Percentiles rank a stretch among this genome's conserved stretches.
Evolutionary conservation across 2,797 vertebrate species (phyloP).

Genomic region (Danio albolineatus): DNA sequence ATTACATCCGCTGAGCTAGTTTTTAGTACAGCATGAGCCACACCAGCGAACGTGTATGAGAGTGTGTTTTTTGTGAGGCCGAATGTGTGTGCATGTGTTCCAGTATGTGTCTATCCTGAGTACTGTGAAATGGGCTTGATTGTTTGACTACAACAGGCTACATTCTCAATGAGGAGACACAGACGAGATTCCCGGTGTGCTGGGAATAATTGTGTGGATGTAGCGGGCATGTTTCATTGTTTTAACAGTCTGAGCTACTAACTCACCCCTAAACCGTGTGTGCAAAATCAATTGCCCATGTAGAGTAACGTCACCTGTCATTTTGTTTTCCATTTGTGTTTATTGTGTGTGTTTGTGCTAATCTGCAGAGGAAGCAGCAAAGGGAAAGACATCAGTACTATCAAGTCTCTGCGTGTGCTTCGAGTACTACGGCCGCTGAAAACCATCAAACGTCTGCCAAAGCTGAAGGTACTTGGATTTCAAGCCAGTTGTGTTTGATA

Average conservation of each 20-base stretch:
- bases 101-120: slow-evolving; percentile 18
- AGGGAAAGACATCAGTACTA: slow-evolving; percentile 95
- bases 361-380: slow-evolving; percentile 89
- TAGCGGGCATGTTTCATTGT: slow-evolving; percentile 50
- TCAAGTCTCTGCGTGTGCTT: slow-evolving; percentile 95
- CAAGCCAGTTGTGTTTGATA: not conserved
- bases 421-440: slow-evolving; percentile 93
- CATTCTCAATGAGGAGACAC: slow-evolving; percentile 35
- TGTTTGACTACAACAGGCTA: slow-evolving; percentile 33
- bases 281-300: slow-evolving; percentile 36
- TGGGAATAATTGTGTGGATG: slow-evolving; percentile 38
- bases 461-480: slow-evolving; percentile 86
- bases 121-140: slow-evolving; percentile 42
- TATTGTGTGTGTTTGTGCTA: slow-evolving; percentile 36
- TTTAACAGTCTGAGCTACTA: slow-evolving; percentile 43
- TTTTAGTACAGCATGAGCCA: slow-evolving; percentile 79
- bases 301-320: slow-evolving; percentile 25
- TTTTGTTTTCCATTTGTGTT: slow-evolving; percentile 53
- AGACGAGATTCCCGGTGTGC: slow-evolving; percentile 32
- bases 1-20: slow-evolving; percentile 64
- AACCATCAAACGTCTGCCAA: slow-evolving; percentile 95
- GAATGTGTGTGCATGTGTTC: slow-evolving; percentile 29
- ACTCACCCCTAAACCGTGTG: slow-evolving; percentile 35
- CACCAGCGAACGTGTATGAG: slow-evolving; percentile 4
- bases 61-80: slow-evolving; percentile 3